These are phyloP conservation scores for Pseudomyrmex cubaensis DNA, from an alignment of 1,140 invertebrate genomes.

Conservation along the genomic window DNA sequence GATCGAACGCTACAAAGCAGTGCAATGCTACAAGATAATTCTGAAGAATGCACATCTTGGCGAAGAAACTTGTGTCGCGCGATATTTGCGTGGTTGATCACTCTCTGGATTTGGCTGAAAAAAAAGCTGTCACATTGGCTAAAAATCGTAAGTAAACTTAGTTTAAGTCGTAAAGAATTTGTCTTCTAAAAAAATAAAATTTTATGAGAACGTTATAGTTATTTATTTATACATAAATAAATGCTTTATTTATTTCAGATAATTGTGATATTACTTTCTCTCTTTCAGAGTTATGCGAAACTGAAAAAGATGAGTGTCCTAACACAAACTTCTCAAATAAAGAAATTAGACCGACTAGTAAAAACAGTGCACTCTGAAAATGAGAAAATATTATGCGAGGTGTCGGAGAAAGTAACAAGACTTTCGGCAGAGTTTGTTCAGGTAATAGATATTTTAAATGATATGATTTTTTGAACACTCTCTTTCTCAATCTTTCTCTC, in stretches of 20 bases:
- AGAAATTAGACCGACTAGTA: conserved; percentile 37
- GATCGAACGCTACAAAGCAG: neutral
- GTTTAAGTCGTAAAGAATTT: neutral
- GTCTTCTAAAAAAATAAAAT: neutral
- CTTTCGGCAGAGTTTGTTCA: conserved; percentile 71
- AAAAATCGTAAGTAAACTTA: conserved; percentile 62
- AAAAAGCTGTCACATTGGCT: conserved; percentile 63
- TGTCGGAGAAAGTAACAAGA: conserved; percentile 70
- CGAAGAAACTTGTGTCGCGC: neutral
- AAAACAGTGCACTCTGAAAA: conserved; percentile 66
- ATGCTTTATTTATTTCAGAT: neutral
- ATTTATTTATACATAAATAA: conserved; percentile 20
- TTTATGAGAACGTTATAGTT: conserved; percentile 7
- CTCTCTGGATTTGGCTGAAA: conserved; percentile 69
- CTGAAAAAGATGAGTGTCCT: neutral
- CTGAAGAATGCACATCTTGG: no score
- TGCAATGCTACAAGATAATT: neutral
- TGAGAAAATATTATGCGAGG: conserved; percentile 56
- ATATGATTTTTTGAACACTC: no score
- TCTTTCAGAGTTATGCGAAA: conserved; percentile 50
- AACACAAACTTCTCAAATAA: conserved; percentile 10
- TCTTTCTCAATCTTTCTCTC: no score
- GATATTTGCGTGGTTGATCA: conserved; percentile 55
- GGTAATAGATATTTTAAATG: conserved; percentile 44
- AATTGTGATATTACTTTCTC: conserved; percentile 21